Evolutionary conservation across 2,888 invertebrate genomes (phyloP).

Genomic region (Dryobotodes eremita): DNA sequence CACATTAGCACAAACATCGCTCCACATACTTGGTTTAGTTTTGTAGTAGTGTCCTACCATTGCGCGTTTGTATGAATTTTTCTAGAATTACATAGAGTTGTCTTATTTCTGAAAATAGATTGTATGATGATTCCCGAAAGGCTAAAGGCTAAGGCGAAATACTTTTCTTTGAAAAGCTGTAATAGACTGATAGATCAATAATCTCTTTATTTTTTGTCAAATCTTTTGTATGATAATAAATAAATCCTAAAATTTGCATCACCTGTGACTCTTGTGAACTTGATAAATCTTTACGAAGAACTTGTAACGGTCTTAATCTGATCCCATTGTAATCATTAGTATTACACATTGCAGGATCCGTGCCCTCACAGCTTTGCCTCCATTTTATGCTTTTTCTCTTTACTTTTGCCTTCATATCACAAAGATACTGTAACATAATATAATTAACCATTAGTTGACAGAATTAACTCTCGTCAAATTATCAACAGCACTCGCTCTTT

Average conservation of each 20-base stretch:
- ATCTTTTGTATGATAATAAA: too few relatives aligned
- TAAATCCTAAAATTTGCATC: background rate
- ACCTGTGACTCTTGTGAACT: conserved; percentile 29
- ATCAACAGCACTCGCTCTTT: background rate
- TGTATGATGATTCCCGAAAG: too few relatives aligned
- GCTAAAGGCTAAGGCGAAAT: too few relatives aligned
- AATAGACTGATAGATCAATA: background rate
- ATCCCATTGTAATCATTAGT: conserved; percentile 63
- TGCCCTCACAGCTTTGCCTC: conserved; percentile 59
- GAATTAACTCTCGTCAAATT: background rate
- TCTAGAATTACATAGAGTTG: too few relatives aligned
- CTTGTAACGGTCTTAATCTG: conserved; percentile 62
- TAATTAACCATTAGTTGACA: background rate
- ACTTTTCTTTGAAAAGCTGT: too few relatives aligned
- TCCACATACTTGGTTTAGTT: too few relatives aligned
- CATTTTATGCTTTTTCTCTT: conserved; percentile 62
- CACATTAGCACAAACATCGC: too few relatives aligned
- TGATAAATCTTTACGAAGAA: conserved; percentile 30
- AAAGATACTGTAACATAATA: conserved; percentile 60
- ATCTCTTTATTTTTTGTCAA: background rate
- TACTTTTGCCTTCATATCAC: conserved; percentile 62
- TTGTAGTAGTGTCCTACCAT: too few relatives aligned
- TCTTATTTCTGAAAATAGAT: too few relatives aligned
- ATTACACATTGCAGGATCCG: conserved; percentile 59
- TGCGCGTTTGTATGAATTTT: too few relatives aligned